Percentiles rank a stretch among this genome's conserved stretches.
Conservation (phyloP, 2,113 vertebrate species). For the Coreoperca whiteheadi region DNA sequence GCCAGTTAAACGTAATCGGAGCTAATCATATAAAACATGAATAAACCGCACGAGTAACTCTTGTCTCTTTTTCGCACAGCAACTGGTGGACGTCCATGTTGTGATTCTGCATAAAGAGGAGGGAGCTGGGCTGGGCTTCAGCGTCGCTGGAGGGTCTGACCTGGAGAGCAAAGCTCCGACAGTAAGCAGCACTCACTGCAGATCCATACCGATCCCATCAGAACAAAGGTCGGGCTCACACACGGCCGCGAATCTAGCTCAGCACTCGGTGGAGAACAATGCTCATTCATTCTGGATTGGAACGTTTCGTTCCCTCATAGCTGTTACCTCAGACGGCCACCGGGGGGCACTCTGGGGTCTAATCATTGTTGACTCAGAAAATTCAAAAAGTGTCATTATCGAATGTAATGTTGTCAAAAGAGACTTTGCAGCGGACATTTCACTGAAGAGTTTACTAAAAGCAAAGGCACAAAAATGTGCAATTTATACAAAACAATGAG, state of each 20-base stretch:
- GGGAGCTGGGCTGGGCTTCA: slow-evolving; percentile 93
- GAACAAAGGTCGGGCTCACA: not conserved
- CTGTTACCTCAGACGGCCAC: not conserved
- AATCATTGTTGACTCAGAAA: too few relatives aligned
- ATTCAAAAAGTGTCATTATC: too few relatives aligned
- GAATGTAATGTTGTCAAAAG: too few relatives aligned
- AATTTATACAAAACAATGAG: too few relatives aligned
- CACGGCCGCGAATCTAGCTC: too few relatives aligned
- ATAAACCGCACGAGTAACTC: not conserved
- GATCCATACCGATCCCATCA: not conserved
- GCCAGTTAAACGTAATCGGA: not conserved
- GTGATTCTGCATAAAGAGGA: slow-evolving; percentile 95
- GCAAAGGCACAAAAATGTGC: too few relatives aligned
- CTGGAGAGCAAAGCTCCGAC: slow-evolving; percentile 91
- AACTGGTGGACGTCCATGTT: slow-evolving; percentile 92
- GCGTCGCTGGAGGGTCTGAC: slow-evolving; percentile 92
- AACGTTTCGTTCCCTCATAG: not conserved
- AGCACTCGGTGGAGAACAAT: not conserved
- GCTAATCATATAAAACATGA: not conserved
- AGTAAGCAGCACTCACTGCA: slow-evolving; percentile 81
- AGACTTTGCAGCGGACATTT: too few relatives aligned
- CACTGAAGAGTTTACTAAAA: too few relatives aligned
- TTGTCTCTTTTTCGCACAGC: slow-evolving; percentile 79
- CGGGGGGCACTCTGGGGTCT: not conserved
- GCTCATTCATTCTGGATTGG: not conserved